Percentiles rank a stretch among this genome's conserved stretches.
phyloP scores from a whole-genome alignment of 2,113 vertebrate genomes.

The Lonchura striata region DNA sequence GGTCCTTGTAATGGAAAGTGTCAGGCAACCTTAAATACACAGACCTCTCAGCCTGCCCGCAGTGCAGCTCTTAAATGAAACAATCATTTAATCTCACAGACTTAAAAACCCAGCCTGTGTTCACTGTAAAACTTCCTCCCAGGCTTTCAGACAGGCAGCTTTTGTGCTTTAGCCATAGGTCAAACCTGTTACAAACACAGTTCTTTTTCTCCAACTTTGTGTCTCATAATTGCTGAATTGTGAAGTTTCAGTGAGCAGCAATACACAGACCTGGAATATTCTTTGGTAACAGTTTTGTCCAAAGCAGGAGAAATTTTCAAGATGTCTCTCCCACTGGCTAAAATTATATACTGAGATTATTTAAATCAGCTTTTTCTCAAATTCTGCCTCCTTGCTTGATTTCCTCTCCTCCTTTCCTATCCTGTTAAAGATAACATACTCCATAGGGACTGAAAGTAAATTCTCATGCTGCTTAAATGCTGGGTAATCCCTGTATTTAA shows the following conservation, averaged over 20 bases:
- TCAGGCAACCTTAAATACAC: conserved; percentile 23
- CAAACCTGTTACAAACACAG: background rate
- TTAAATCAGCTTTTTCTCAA: background rate
- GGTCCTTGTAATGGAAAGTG: background rate
- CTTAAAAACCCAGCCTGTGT: background rate
- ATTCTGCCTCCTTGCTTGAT: background rate
- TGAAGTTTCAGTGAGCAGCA: background rate
- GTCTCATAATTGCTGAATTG: background rate
- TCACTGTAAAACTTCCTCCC: background rate
- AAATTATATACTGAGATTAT: background rate
- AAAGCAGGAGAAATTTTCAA: background rate
- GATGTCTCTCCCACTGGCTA: background rate
- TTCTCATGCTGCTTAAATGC: background rate
- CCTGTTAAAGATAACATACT: background rate
- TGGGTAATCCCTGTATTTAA: background rate
- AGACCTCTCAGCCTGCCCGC: background rate
- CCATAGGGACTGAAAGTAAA: background rate
- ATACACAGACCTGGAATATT: background rate
- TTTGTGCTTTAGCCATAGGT: background rate
- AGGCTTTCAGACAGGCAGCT: background rate
- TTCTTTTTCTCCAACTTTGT: background rate
- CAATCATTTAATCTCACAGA: background rate
- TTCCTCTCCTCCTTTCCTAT: background rate
- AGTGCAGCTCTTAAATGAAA: background rate
- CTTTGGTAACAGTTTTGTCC: background rate